Percentiles rank a stretch among this genome's conserved stretches.
Evolutionary conservation across 2,113 vertebrate species (phyloP).

Genomic region (Nematolebias whitei): DNA sequence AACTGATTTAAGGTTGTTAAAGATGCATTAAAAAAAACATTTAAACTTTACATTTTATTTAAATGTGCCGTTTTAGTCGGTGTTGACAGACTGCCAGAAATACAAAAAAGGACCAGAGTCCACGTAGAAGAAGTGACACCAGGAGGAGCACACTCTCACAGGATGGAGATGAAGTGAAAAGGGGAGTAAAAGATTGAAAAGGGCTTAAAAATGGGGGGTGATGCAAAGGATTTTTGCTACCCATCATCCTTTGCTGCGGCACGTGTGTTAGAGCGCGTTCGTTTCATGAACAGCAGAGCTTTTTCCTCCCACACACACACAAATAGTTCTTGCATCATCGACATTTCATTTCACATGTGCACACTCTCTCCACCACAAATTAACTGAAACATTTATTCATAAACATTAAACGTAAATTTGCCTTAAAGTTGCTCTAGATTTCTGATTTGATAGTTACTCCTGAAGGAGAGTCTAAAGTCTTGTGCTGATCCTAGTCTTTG

Average conservation of each 20-base stretch:
- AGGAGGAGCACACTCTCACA: too few relatives aligned
- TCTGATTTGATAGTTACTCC: not conserved
- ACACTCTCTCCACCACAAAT: conserved; percentile 53
- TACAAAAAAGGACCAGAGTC: too few relatives aligned
- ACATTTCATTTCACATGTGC: conserved; percentile 61
- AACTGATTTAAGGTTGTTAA: too few relatives aligned
- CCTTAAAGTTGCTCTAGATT: not conserved
- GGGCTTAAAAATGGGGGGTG: conserved; percentile 37
- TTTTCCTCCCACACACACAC: conserved; percentile 22
- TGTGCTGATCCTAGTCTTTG: conserved; percentile 40
- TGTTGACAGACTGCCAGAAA: too few relatives aligned
- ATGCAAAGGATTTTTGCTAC: conserved; percentile 28
- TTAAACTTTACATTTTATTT: too few relatives aligned
- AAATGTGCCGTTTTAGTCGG: too few relatives aligned
- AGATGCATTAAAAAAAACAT: too few relatives aligned
- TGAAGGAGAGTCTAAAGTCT: conserved; percentile 6
- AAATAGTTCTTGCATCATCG: conserved; percentile 39
- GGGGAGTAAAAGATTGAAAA: not conserved
- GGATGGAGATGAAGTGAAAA: conserved; percentile 4
- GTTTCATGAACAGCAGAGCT: conserved; percentile 65
- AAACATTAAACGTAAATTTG: conserved; percentile 10
- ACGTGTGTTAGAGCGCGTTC: conserved; percentile 74
- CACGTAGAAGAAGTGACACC: too few relatives aligned
- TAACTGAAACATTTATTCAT: conserved; percentile 57
- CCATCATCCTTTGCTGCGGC: conserved; percentile 67